phyloP scores from a whole-genome alignment of 2,888 invertebrate species.

The Omphaloscelis lunosa region DNA sequence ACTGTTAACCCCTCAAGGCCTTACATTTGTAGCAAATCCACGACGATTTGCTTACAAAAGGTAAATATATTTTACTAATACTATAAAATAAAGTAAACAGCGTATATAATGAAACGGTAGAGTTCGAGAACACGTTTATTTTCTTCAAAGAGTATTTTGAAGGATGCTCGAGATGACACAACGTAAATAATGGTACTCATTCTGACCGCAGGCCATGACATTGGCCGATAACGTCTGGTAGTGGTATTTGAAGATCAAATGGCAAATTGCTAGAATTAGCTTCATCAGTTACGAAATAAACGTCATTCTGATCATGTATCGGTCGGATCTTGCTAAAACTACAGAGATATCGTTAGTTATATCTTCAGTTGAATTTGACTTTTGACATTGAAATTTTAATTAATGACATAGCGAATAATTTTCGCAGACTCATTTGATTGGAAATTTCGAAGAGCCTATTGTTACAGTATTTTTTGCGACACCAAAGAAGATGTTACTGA shows the following conservation, averaged over 20 bases:
- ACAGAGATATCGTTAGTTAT: slow-evolving; percentile 16
- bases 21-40: slow-evolving; percentile 23
- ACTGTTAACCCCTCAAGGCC: slow-evolving; percentile 33
- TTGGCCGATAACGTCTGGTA: slow-evolving; percentile 13
- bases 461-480: slow-evolving; percentile 31
- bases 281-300: not conserved
- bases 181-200: not conserved
- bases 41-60: slow-evolving; percentile 18
- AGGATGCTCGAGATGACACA: not conserved
- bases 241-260: slow-evolving; percentile 18
- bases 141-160: not conserved
- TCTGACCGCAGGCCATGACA: not conserved
- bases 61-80: slow-evolving; percentile 8
- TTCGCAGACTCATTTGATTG: slow-evolving; percentile 44
- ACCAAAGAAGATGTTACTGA: slow-evolving; percentile 16
- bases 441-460: slow-evolving; percentile 35
- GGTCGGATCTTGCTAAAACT: not conserved
- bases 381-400: slow-evolving; percentile 54
- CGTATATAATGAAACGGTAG: not conserved
- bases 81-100: not conserved
- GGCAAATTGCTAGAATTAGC: slow-evolving; percentile 27
- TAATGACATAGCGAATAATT: slow-evolving; percentile 45
- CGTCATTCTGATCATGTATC: not conserved
- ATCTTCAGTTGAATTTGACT: slow-evolving; percentile 30
- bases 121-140: not conserved